Conservation (phyloP, 2,888 invertebrate species). For the Phalera bucephala region DNA sequence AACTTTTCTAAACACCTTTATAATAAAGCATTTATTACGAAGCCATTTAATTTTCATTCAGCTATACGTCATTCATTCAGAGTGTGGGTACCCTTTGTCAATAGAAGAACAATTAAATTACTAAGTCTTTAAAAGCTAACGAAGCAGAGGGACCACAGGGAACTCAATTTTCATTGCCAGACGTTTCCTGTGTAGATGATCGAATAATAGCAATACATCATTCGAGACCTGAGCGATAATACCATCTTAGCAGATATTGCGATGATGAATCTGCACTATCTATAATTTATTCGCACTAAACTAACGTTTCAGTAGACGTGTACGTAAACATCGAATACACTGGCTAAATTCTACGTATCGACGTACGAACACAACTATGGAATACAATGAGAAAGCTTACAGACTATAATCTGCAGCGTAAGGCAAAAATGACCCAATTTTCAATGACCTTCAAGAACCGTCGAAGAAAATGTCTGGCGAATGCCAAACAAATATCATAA, state of each 20-base stretch:
- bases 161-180: neutral
- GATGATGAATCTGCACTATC: neutral
- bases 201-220: neutral
- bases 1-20: too few species aligned
- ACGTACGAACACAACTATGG: too few species aligned
- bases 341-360: neutral
- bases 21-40: too few species aligned
- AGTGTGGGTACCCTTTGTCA: too few species aligned
- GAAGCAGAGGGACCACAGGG: neutral
- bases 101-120: neutral
- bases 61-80: too few species aligned
- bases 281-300: slow-evolving; percentile 5
- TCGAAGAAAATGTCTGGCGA: slow-evolving; percentile 23
- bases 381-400: slow-evolving; percentile 11
- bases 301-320: slow-evolving; percentile 7
- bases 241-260: neutral
- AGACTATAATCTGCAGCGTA: slow-evolving; percentile 4
- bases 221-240: neutral
- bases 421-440: slow-evolving; percentile 12
- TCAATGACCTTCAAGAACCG: slow-evolving; percentile 16
- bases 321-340: neutral
- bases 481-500: slow-evolving; percentile 40
- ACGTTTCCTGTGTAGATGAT: neutral
- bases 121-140: neutral
- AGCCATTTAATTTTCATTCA: too few species aligned